Evolutionary conservation across 2,113 vertebrate genomes (phyloP), one percentile per base, ranked within the genome.

Genomic region (Otus sunia): DNA sequence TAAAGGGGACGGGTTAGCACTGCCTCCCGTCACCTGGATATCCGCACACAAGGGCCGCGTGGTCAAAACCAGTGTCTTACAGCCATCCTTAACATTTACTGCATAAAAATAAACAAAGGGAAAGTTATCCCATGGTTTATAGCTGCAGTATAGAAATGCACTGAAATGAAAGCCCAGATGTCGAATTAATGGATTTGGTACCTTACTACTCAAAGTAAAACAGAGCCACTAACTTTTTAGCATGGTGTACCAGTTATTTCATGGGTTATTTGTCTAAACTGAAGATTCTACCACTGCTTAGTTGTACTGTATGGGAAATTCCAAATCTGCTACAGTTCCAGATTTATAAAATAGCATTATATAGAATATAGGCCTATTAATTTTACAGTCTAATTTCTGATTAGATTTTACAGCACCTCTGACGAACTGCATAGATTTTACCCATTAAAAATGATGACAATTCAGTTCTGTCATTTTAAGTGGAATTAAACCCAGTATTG

Each of bases 401-500:
- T 97, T 98, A 97, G 94, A 85, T 97, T 97, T 98, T 97, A 97
- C 74, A 93, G 81, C 90, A 90, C 80, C 94, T 96, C 97, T 97
- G 97, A 98, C 1, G 32, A 94, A 78, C 86, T 67, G 45, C 88
- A 68, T 96, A 95, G 97, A 95, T 96, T 97, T 96, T 85, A 95
- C 88, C 78, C 92, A 95, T 97, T 97, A 97, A 97, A 97, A 73
- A 71, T 85, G 87, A 96, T 97, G 97, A 95, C 96, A 95, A 84
- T 97, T 96, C 96, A 97, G 92, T 98, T 97, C 96, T 96, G 97
- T 97, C 97, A 95, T 96, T 98, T 97, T 98, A 98, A 98, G 96
- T 98, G 97, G 84, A 98, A 98, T 97, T 98, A 96, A 97, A 96
- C 52, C 9, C 76, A 78, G 78, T 97, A 94, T 95, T 98, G 98